Evolutionary conservation across 2,888 invertebrate species (phyloP).

Genomic region (Megastigmus dorsalis): DNA sequence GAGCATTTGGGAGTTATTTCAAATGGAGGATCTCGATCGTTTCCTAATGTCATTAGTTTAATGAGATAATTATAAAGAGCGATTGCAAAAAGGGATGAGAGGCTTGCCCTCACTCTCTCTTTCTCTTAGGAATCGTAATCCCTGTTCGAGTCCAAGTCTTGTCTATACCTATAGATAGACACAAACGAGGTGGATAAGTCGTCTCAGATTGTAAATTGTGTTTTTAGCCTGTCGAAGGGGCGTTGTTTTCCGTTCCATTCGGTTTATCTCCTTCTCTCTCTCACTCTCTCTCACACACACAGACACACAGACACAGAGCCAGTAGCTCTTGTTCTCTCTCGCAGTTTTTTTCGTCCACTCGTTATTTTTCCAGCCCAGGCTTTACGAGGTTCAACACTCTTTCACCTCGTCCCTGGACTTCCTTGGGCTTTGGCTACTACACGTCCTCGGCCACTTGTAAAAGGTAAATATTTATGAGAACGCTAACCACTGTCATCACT

Average conservation of each 20-base stretch:
- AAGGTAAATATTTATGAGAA: constrained; percentile 71
- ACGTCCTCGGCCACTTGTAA: constrained; percentile 62
- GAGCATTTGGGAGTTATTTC: background rate
- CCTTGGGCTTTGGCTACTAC: too few relatives aligned
- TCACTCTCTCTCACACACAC: too few relatives aligned
- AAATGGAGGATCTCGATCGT: constrained; percentile 2
- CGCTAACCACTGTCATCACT: constrained; percentile 70
- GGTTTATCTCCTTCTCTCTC: constrained; percentile 11
- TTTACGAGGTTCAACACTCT: constrained; percentile 17
- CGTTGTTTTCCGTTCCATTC: constrained; percentile 17
- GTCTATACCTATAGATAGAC: too few relatives aligned
- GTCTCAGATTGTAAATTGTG: constrained; percentile 35
- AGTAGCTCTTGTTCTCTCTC: constrained; percentile 5
- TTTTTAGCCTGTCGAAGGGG: constrained; percentile 12
- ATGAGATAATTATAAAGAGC: constrained; percentile 36
- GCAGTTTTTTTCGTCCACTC: constrained; percentile 11
- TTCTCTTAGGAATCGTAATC: too few relatives aligned
- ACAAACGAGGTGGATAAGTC: constrained; percentile 20
- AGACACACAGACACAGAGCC: too few relatives aligned
- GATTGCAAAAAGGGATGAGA: background rate
- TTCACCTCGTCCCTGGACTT: constrained; percentile 46
- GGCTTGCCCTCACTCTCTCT: background rate
- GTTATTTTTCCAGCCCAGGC: background rate
- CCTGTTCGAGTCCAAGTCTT: too few relatives aligned
- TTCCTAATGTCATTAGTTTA: constrained; percentile 23